phyloP scores from a whole-genome alignment of 2,888 invertebrate genomes.

The Hemithea aestivaria region DNA sequence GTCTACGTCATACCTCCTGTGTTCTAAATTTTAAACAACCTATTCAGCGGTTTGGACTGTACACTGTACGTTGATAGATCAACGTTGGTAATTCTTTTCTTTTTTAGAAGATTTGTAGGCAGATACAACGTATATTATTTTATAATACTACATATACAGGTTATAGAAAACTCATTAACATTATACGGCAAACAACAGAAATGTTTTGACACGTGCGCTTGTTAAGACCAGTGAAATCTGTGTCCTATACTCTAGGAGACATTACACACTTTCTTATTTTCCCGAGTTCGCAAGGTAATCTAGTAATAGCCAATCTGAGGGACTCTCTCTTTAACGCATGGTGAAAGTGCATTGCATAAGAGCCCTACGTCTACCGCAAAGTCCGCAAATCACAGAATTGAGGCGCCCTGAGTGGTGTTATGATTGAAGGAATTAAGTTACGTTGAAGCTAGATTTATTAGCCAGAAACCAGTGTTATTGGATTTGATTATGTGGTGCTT shows the following conservation, averaged over 20 bases:
- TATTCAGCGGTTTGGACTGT: no score
- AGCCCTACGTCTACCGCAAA: slow-evolving; percentile 59
- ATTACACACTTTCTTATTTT: slow-evolving; percentile 66
- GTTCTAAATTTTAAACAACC: no score
- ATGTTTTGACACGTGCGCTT: slow-evolving; percentile 24
- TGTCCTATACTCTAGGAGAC: slow-evolving; percentile 44
- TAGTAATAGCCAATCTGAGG: slow-evolving; percentile 71
- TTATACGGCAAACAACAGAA: slow-evolving; percentile 8
- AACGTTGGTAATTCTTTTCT: no score
- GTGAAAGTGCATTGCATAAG: slow-evolving; percentile 73
- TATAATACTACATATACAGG: no score
- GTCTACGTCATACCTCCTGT: no score
- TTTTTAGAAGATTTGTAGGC: no score
- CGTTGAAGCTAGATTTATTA: slow-evolving; percentile 23
- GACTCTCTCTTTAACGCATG: slow-evolving; percentile 68
- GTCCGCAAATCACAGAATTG: slow-evolving; percentile 65
- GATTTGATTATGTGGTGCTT: no score
- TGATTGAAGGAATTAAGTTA: slow-evolving; percentile 41
- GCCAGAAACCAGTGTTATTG: neutral
- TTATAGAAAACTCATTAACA: slow-evolving; percentile 1
- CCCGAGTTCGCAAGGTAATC: slow-evolving; percentile 66
- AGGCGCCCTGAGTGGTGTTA: slow-evolving; percentile 29
- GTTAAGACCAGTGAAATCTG: slow-evolving; percentile 42
- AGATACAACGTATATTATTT: no score
- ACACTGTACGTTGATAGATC: no score